phyloP scores from a whole-genome alignment of 2,113 vertebrate genomes.

The Eidolon helvum region DNA sequence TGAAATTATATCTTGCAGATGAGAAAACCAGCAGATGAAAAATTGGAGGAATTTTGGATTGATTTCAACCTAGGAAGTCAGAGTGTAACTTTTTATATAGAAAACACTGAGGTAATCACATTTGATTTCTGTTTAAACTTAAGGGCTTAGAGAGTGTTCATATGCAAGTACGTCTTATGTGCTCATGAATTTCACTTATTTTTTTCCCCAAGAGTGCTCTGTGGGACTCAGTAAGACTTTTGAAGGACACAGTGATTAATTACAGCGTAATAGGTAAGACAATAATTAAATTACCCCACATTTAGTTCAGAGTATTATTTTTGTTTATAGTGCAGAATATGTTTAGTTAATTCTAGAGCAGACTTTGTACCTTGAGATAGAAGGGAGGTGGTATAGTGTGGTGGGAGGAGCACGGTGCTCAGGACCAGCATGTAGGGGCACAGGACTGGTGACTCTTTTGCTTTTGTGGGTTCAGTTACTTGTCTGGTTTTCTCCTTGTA shows the following conservation, averaged over 20 bases:
- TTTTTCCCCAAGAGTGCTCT: constrained; percentile 82
- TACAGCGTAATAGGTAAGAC: constrained; percentile 84
- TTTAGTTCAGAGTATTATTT: not conserved
- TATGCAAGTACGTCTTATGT: not conserved
- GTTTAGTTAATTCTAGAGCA: not conserved
- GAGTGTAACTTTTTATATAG: constrained; percentile 92
- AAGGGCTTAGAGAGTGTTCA: not conserved
- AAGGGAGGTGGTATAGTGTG: not conserved
- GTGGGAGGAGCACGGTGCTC: too few species aligned
- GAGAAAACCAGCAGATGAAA: constrained; percentile 89
- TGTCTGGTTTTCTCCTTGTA: not conserved
- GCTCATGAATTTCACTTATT: not conserved
- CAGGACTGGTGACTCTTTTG: not conserved
- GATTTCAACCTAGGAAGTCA: constrained; percentile 91
- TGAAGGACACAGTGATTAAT: constrained; percentile 79
- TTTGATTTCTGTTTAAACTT: not conserved
- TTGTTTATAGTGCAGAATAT: not conserved
- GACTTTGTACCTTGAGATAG: not conserved
- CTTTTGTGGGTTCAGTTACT: not conserved
- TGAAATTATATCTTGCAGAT: constrained; percentile 81
- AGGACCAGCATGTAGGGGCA: too few species aligned
- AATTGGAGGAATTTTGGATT: constrained; percentile 93
- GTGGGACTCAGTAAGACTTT: constrained; percentile 89
- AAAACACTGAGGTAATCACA: constrained; percentile 85
- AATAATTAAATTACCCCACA: not conserved